These are phyloP conservation scores for Yponomeuta plumbellus DNA, from an alignment of 2,888 invertebrate genomes.

Conservation along the genomic window DNA sequence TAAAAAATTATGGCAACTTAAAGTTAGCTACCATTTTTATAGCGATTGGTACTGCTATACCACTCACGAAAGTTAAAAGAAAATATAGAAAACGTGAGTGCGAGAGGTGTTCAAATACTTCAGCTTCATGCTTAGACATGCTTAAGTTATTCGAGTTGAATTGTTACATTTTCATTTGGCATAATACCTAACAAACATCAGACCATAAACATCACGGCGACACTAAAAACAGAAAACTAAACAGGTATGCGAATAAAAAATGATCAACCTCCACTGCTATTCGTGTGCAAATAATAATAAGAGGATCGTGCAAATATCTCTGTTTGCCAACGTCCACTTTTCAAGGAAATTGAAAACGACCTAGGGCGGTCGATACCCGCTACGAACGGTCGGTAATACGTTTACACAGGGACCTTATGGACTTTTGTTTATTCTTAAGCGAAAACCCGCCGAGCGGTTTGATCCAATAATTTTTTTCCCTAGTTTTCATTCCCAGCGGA, in stretches of 20 bases:
- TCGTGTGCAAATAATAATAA: constrained; percentile 14
- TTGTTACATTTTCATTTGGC: too few species aligned
- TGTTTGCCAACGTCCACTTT: constrained; percentile 16
- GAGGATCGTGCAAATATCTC: constrained; percentile 12
- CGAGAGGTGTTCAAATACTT: too few species aligned
- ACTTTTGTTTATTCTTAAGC: background rate
- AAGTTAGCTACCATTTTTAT: too few species aligned
- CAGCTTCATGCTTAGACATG: too few species aligned
- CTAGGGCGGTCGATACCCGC: background rate
- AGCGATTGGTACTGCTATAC: too few species aligned
- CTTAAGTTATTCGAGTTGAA: too few species aligned
- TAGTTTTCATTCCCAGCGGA: background rate
- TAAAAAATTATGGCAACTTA: too few species aligned
- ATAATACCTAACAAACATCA: too few species aligned
- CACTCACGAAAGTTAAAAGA: too few species aligned
- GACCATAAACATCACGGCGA: too few species aligned
- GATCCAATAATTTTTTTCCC: background rate
- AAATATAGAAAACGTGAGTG: too few species aligned
- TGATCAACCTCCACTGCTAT: constrained; percentile 13
- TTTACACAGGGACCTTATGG: constrained; percentile 2
- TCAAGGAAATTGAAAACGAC: constrained; percentile 64
- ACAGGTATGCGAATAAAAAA: background rate
- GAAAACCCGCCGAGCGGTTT: background rate
- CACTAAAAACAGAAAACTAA: background rate
- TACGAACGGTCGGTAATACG: background rate